Evolutionary conservation across 2,797 vertebrate genomes (phyloP).

Genomic region (Cossypha dichroa): DNA sequence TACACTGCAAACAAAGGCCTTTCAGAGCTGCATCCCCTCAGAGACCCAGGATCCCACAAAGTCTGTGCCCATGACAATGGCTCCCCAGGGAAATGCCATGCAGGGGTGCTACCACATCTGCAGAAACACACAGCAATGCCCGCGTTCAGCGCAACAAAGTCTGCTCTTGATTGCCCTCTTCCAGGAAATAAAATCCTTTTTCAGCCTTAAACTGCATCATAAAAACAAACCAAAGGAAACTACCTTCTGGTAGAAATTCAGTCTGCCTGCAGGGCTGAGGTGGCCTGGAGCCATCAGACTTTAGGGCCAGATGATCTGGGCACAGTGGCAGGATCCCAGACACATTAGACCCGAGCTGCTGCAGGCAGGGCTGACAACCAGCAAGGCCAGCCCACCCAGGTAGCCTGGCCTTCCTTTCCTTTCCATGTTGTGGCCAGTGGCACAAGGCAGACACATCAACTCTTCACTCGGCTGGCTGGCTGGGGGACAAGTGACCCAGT

Average conservation of each 20-base stretch:
- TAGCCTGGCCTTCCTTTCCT: neutral
- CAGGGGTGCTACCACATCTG: accelerated
- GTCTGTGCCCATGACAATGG: accelerated
- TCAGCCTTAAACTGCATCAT: neutral
- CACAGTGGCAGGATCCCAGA: neutral
- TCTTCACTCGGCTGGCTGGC: neutral
- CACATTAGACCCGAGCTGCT: neutral
- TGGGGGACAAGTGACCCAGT: accelerated
- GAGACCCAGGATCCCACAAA: accelerated
- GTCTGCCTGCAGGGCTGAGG: neutral
- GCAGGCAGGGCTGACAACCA: neutral
- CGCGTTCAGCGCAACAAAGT: accelerated
- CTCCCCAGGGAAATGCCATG: neutral
- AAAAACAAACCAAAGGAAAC: neutral
- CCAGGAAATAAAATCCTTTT: neutral
- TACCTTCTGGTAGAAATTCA: neutral
- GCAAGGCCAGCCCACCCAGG: neutral
- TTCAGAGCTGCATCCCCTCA: neutral
- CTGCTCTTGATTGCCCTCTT: neutral
- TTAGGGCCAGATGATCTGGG: neutral
- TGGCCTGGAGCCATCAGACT: neutral
- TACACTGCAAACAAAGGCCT: neutral
- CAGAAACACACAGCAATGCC: neutral
- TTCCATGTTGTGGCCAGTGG: neutral
- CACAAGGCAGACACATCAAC: neutral